phyloP scores from a whole-genome alignment of 2,113 vertebrate species.

The human region DNA sequence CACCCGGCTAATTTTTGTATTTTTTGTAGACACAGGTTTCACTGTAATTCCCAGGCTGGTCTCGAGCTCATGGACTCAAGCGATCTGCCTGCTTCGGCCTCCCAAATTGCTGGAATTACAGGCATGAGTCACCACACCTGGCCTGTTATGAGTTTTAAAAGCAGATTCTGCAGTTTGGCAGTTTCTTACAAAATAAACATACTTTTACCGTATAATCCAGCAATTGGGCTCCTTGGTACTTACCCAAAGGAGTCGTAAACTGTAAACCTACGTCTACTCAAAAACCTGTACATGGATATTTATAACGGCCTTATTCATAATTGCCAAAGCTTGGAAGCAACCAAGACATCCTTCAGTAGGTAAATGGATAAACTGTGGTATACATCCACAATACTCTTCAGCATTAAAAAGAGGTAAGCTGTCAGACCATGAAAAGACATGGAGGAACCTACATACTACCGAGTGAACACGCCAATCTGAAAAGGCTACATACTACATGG shows the following conservation, averaged over 20 bases:
- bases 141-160: background rate
- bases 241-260: background rate
- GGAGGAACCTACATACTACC: background rate
- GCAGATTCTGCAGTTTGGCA: background rate
- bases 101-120: too few species aligned
- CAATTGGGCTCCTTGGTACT: background rate
- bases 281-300: background rate
- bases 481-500: background rate
- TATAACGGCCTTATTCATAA: background rate
- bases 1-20: too few species aligned
- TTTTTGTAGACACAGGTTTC: too few species aligned
- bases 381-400: background rate
- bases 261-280: background rate
- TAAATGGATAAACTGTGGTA: background rate
- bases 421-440: background rate
- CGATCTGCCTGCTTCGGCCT: too few species aligned
- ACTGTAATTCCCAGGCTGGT: too few species aligned
- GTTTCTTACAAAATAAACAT: background rate
- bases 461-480: background rate
- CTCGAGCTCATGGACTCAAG: too few species aligned
- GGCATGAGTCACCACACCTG: too few species aligned
- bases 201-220: background rate
- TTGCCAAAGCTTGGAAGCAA: background rate
- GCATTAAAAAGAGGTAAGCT: background rate
- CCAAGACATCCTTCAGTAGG: background rate